A percentile compares a stretch with the other conserved stretches of the same genome.
Conservation (phyloP, 2,113 vertebrate genomes). For the Laticauda colubrina region DNA sequence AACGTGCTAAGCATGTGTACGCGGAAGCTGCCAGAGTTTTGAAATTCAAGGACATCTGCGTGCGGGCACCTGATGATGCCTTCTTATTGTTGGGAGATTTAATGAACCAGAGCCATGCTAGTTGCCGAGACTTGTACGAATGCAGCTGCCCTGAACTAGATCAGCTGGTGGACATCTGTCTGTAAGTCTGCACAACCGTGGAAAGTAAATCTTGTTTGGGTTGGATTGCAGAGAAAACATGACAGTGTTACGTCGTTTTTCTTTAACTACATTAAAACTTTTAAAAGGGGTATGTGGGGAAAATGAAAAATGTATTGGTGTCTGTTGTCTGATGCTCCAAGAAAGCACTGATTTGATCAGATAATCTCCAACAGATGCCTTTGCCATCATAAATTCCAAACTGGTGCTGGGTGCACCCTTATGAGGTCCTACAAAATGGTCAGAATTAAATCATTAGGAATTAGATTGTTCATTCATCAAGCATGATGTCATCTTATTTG, state of each 20-base stretch:
- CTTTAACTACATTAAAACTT: conserved; percentile 43
- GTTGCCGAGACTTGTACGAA: conserved; percentile 92
- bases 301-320: conserved; percentile 27
- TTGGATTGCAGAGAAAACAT: conserved; percentile 55
- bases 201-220: conserved; percentile 23
- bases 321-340: conserved; percentile 52
- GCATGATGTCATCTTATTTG: neutral
- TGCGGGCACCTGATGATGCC: conserved; percentile 70
- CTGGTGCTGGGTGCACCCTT: neutral
- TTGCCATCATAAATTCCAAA: neutral
- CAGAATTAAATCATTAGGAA: neutral
- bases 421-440: neutral
- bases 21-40: conserved; percentile 88
- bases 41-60: conserved; percentile 84
- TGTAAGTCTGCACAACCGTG: conserved; percentile 78
- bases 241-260: conserved; percentile 26
- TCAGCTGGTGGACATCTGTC: conserved; percentile 88
- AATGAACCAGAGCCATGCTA: conserved; percentile 92
- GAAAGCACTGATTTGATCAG: conserved; percentile 48
- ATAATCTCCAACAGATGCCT: conserved; percentile 48
- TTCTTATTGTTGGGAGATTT: conserved; percentile 83
- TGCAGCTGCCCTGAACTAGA: conserved; percentile 96
- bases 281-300: neutral
- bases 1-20: conserved; percentile 92
- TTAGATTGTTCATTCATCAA: neutral